Base-by-base conservation (phyloP, 2,797 vertebrate species). In the Alectoris magna region DNA sequence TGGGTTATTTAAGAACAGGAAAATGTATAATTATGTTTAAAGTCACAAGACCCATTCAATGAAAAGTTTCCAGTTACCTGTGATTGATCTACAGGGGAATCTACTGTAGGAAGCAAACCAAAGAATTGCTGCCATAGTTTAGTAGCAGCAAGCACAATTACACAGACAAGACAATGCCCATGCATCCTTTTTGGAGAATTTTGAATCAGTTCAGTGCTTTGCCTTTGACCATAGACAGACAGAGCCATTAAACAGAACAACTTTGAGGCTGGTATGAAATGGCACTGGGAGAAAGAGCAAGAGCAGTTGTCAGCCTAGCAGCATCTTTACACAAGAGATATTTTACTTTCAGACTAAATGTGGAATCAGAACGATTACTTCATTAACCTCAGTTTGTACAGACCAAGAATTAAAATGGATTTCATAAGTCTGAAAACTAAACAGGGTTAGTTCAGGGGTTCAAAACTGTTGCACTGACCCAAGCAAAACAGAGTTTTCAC, bases 401-500 rank as follows among this genome's bases (percentile, higher is more conserved):
- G 89, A 94, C 87, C 90, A 77, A 76, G 92, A 92, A 97, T 95
- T 95, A 96, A 97, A 97, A 96, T 60, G 76, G 91, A 97, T 97
- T 97, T 96, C 92, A 93, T 88, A 92, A 96, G 90, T 96, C 94
- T 95, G 88, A 97, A 97, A 96, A 93, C 92, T 41, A 41, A 95
- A 92, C 91, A 88, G 91, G 67, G 80, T 96, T 94, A 89, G 89
- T 93, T 93, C 53, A 67, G 63, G 73, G 59, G 79, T 53, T 90
- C 72, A 44, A 92, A 96, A 92, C 21, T 56, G n/a, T 41, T 83
- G 24, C 70, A 82, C 72, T 27, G 83, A 78, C 96, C 97, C 96
- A 97, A 98, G 90, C 76, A 97, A 97, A 97, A 97, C 78, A 97
- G 93, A 87, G 90, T 95, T 97, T 95, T 97, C 87, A 95, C 95